These are phyloP conservation scores for Redunca redunca DNA, from an alignment of 2,113 vertebrate genomes.

Conservation along the genomic window DNA sequence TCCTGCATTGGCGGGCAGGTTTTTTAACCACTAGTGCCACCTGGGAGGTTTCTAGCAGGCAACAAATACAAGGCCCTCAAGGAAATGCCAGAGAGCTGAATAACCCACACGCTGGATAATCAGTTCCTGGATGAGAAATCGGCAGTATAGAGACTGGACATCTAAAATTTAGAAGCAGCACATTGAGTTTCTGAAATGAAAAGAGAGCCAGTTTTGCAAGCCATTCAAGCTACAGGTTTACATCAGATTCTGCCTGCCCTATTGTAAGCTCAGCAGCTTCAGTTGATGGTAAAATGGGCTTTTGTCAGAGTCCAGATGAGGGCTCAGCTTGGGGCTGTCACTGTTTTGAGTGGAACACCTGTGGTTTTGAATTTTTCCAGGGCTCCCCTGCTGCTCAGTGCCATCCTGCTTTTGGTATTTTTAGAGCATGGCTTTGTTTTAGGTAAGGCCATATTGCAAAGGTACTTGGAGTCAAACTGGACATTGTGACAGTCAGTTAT, in stretches of 20 bases:
- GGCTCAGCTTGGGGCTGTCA: slow-evolving; percentile 77
- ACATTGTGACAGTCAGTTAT: neutral
- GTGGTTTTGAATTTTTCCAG: slow-evolving; percentile 74
- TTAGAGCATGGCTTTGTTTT: slow-evolving; percentile 51
- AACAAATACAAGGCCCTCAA: neutral
- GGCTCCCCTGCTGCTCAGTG: slow-evolving; percentile 75
- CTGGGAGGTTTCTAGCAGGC: neutral
- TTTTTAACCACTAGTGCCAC: neutral
- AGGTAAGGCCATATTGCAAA: slow-evolving; percentile 36
- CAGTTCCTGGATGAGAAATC: neutral
- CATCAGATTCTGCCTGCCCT: neutral
- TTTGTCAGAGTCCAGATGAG: slow-evolving; percentile 80
- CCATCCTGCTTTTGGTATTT: slow-evolving; percentile 62
- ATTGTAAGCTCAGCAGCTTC: slow-evolving; percentile 39
- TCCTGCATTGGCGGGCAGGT: neutral
- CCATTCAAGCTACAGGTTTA: slow-evolving; percentile 44
- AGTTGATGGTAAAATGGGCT: slow-evolving; percentile 61
- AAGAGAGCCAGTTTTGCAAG: slow-evolving; percentile 20
- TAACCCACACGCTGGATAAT: neutral
- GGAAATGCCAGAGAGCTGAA: neutral
- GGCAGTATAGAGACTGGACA: neutral
- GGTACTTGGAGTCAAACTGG: slow-evolving; percentile 36
- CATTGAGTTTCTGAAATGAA: slow-evolving; percentile 33
- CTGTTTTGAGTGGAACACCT: slow-evolving; percentile 74
- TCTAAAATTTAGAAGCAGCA: slow-evolving; percentile 23